Conservation (phyloP, 2,888 invertebrate species). For the Tetrapedia diversipes region DNA sequence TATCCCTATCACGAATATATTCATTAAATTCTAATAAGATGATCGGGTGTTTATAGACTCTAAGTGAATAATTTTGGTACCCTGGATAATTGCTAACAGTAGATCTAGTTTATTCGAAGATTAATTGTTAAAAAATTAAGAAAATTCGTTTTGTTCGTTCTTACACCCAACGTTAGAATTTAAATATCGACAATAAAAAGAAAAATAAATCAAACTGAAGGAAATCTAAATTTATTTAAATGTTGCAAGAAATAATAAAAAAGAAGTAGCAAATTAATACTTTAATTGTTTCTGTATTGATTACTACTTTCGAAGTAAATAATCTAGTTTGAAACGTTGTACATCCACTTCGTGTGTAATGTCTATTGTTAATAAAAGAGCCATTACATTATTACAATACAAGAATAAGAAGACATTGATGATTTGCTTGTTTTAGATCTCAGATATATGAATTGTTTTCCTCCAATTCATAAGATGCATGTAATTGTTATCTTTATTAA, state of each 20-base stretch:
- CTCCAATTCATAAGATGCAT: neutral
- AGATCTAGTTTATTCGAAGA: constrained; percentile 59
- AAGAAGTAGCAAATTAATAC: constrained; percentile 42
- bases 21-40: constrained; percentile 66
- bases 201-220: constrained; percentile 17
- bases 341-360: constrained; percentile 44
- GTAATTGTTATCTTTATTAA: constrained; percentile 4
- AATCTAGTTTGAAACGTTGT: constrained; percentile 44
- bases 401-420: constrained; percentile 47
- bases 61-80: constrained; percentile 71
- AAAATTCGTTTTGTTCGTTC: constrained; percentile 21
- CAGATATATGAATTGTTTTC: constrained; percentile 28
- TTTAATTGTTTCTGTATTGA: constrained; percentile 40
- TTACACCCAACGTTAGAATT: constrained; percentile 43
- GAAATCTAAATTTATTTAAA: constrained; percentile 45
- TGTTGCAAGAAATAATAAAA: constrained; percentile 24
- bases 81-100: constrained; percentile 65
- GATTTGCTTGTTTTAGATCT: constrained; percentile 30
- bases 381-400: constrained; percentile 51
- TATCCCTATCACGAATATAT: constrained; percentile 70
- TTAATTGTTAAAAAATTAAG: constrained; percentile 35
- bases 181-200: constrained; percentile 31
- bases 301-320: constrained; percentile 37
- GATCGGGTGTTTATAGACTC: constrained; percentile 62
- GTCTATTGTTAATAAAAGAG: constrained; percentile 40